These are phyloP conservation scores for Cathartes aura DNA, from an alignment of 2,113 vertebrate species.

Conservation along the genomic window DNA sequence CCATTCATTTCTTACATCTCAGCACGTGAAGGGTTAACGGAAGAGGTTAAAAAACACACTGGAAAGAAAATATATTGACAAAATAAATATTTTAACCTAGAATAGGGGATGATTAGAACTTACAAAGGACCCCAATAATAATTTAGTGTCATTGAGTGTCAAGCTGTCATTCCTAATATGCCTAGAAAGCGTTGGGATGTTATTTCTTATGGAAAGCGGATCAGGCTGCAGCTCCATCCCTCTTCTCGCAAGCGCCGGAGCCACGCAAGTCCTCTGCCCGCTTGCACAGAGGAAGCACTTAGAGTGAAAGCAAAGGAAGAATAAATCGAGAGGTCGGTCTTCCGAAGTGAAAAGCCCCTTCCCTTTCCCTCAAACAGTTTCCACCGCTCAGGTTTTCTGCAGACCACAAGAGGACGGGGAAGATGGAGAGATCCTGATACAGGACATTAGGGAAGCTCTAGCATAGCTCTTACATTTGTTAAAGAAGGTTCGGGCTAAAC, in stretches of 20 bases:
- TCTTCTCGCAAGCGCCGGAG: fast-evolving
- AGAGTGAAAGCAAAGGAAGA: not conserved
- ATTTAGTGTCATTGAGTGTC: slow-evolving; percentile 70
- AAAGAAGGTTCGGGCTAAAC: not conserved
- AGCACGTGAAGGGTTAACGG: slow-evolving; percentile 49
- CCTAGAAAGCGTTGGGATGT: not conserved
- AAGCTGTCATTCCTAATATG: slow-evolving; percentile 54
- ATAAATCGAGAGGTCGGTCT: not conserved
- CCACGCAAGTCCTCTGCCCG: not conserved
- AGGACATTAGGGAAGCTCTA: slow-evolving; percentile 41
- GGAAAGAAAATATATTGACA: slow-evolving; percentile 63
- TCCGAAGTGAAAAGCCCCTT: not conserved
- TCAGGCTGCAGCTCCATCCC: slow-evolving; percentile 17
- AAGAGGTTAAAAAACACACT: slow-evolving; percentile 62
- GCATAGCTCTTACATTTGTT: not conserved
- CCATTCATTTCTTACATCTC: slow-evolving; percentile 58
- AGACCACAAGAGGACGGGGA: not conserved
- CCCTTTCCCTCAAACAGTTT: not conserved
- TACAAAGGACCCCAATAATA: slow-evolving; percentile 56
- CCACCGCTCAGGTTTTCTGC: not conserved
- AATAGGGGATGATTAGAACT: slow-evolving; percentile 57
- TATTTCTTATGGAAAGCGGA: not conserved
- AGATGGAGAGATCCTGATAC: slow-evolving; percentile 52
- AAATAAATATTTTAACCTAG: slow-evolving; percentile 80
- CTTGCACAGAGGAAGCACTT: slow-evolving; percentile 1